Percentiles rank a stretch among this genome's conserved stretches.
Conservation (phyloP, 2,888 invertebrate species). For the Hydroisotoma schaefferi region DNA sequence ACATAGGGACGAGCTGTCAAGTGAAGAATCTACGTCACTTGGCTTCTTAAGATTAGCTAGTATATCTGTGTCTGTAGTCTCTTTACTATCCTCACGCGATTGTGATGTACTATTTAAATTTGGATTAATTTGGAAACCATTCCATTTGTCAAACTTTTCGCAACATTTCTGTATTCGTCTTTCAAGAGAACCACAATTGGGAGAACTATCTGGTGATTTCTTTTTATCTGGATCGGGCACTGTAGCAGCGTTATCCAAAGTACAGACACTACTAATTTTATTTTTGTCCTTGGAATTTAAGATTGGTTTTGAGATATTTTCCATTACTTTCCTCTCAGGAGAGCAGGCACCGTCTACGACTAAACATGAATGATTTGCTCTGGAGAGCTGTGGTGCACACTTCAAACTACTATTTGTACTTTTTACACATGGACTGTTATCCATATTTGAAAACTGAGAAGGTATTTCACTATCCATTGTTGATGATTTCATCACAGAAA, state of each 20-base stretch:
- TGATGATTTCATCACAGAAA: background rate
- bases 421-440: background rate
- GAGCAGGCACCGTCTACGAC: background rate
- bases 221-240: constrained; percentile 50
- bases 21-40: background rate
- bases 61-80: background rate
- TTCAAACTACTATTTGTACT: background rate
- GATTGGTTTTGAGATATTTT: background rate
- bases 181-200: constrained; percentile 65
- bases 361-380: background rate
- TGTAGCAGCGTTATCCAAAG: background rate
- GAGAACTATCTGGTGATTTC: constrained; percentile 59
- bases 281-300: no score
- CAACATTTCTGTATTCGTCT: constrained; percentile 88
- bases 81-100: background rate
- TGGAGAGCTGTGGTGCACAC: background rate
- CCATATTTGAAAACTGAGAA: background rate
- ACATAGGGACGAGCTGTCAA: background rate
- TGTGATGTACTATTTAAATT: background rate
- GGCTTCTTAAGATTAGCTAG: background rate
- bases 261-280: no score
- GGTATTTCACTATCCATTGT: background rate
- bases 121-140: constrained; percentile 55
- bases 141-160: constrained; percentile 90
- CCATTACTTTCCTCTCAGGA: background rate